These are phyloP conservation scores for Cairina moschata DNA, from an alignment of 2,113 vertebrate genomes.

Conservation along the genomic window DNA sequence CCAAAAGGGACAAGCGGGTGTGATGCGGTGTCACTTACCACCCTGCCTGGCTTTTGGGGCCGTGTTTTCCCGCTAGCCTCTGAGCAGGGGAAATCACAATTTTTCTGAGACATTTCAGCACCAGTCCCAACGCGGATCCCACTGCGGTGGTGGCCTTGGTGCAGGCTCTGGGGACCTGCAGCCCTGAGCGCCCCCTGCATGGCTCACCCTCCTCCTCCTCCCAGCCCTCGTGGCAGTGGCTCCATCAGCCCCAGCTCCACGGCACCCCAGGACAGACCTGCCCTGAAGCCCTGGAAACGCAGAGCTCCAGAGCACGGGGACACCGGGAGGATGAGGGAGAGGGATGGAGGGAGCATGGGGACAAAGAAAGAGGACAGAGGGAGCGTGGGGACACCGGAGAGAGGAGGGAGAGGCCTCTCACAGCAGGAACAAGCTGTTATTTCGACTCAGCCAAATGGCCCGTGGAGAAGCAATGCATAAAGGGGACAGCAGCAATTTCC, in stretches of 20 bases:
- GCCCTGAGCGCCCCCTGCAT: neutral
- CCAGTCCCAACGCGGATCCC: rapidly evolving
- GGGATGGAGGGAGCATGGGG: neutral
- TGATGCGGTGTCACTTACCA: neutral
- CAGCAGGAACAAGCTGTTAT: rapidly evolving
- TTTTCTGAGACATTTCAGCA: neutral
- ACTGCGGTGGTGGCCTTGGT: rapidly evolving
- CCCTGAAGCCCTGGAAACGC: neutral
- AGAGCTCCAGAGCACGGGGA: neutral
- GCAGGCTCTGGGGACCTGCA: too few species aligned
- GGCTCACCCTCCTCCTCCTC: neutral
- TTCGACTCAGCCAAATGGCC: neutral
- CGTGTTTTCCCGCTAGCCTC: neutral
- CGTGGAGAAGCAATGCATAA: neutral
- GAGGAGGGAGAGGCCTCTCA: neutral
- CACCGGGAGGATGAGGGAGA: neutral
- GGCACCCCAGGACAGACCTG: neutral
- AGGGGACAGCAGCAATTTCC: neutral
- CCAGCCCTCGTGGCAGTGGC: neutral
- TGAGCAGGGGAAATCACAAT: neutral
- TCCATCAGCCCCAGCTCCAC: neutral
- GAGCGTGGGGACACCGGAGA: neutral
- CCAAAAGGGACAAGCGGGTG: neutral
- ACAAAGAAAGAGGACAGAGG: neutral
- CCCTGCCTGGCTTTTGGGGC: neutral